Percentiles rank a stretch among this genome's conserved stretches.
These are phyloP conservation scores for Taeniopygia guttata DNA, from an alignment of 2,797 vertebrate genomes.

Conservation along the genomic window DNA sequence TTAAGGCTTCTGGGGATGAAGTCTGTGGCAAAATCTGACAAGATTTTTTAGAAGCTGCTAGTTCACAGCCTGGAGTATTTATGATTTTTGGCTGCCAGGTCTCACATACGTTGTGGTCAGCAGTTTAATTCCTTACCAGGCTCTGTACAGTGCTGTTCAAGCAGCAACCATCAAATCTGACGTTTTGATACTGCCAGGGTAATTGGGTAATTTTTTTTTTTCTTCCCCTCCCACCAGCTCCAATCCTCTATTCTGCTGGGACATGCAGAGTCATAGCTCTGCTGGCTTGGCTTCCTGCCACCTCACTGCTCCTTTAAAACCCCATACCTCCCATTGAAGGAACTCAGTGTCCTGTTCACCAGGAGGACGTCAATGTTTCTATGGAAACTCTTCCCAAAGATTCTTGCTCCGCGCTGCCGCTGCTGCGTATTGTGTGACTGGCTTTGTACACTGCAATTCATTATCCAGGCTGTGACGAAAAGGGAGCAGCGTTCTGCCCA, in stretches of 20 bases:
- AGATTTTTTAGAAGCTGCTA: slow-evolving; percentile 15
- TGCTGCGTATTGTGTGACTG: slow-evolving; percentile 77
- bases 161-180: neutral
- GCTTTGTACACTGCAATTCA: slow-evolving; percentile 80
- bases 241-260: slow-evolving; percentile 22
- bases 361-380: slow-evolving; percentile 88
- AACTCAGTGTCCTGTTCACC: slow-evolving; percentile 79
- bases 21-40: slow-evolving; percentile 16
- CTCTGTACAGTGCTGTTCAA: neutral
- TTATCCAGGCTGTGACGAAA: slow-evolving; percentile 69
- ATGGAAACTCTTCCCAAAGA: slow-evolving; percentile 90
- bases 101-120: neutral
- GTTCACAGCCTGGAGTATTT: neutral
- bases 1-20: neutral
- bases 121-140: slow-evolving; percentile 58
- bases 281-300: slow-evolving; percentile 57
- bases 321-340: slow-evolving; percentile 77
- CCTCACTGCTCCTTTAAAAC: slow-evolving; percentile 72
- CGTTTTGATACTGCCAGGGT: neutral
- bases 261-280: slow-evolving; percentile 62
- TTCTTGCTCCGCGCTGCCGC: slow-evolving; percentile 69
- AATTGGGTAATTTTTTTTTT: neutral
- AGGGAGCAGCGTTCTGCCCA: slow-evolving; percentile 48
- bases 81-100: slow-evolving; percentile 26
- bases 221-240: neutral